Evolutionary conservation across 2,888 invertebrate genomes (phyloP), one percentile per base, ranked within the genome.

Genomic region (Lymantria dispar): DNA sequence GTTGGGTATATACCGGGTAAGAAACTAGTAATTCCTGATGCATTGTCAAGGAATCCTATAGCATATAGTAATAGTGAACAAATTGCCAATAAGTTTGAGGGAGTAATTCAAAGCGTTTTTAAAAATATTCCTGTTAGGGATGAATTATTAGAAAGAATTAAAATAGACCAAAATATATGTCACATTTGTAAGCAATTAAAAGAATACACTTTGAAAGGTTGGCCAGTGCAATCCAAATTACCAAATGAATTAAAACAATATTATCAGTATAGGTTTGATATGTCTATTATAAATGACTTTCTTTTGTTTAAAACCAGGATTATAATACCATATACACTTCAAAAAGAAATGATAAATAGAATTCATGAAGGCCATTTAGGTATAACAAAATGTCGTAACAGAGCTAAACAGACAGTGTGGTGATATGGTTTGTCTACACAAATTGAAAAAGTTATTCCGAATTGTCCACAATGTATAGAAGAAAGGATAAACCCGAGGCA

Each of bases 301-400:
- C 10, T 45, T 9, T 36, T 45, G 7, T 36, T 14, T 36, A 37
- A 37, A 11, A n/a, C 7, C 14, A 5, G 37, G 10, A 12, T 45
- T 10, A 15, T 45, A 7, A 45, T 45, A 12, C 45, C 45, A 37
- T 3, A 37, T 11, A 22, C 0, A 15, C 15, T 45, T 9, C 45
- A 37, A 7, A 9, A 14, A 45, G 38, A 45, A 15, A 45, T 45
- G 13, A 37, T 45, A n/a, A 5, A 14, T 10, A 14, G 15, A 9
- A 37, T 45, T 11, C 45, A 45, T 37, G 15, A 37, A 7, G 45
- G 45, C 0, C 45, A 45, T 37, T 14, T 45, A 8, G 45, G 45
- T n/a, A 37, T 43, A 3, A 9, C 12, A 3, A 43, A 43, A n/a
- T 30, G 43, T 14, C 30, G 33, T 8, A 9, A 14, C 3, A 43